phyloP scores from a whole-genome alignment of 2,113 vertebrate genomes.

The Forbesichthys agassizii region DNA sequence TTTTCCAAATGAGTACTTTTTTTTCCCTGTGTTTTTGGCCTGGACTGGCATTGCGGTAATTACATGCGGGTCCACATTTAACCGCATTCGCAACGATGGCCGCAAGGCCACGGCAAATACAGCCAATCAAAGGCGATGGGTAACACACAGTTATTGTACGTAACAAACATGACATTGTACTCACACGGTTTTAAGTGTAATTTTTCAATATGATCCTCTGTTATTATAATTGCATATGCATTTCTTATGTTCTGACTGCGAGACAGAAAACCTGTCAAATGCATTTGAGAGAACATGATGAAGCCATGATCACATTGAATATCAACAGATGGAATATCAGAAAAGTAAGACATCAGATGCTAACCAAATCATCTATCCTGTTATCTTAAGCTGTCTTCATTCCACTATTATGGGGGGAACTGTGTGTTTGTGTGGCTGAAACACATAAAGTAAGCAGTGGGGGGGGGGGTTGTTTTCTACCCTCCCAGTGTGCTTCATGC shows the following conservation, averaged over 20 bases:
- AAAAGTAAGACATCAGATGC: constrained; percentile 74
- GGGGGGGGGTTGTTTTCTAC: constrained; percentile 78
- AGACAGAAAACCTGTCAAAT: constrained; percentile 45
- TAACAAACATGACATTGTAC: constrained; percentile 4
- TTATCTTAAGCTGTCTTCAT: constrained; percentile 76
- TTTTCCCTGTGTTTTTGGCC: constrained; percentile 60
- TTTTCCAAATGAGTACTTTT: constrained; percentile 76
- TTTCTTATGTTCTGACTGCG: background rate
- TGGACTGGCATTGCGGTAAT: constrained; percentile 68
- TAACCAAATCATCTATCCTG: constrained; percentile 77
- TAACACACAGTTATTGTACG: background rate
- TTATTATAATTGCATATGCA: background rate
- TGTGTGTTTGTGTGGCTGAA: constrained; percentile 69
- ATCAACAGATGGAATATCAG: constrained; percentile 70
- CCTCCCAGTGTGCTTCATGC: constrained; percentile 75
- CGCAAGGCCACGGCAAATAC: constrained; percentile 18
- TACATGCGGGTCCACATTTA: constrained; percentile 63
- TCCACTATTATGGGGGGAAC: constrained; percentile 70
- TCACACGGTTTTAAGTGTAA: constrained; percentile 51
- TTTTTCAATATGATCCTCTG: background rate
- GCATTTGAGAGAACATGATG: constrained; percentile 63
- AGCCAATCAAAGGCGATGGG: background rate
- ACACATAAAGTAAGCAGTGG: constrained; percentile 79
- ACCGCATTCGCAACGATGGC: constrained; percentile 41
- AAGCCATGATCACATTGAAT: constrained; percentile 61